Evolutionary conservation across 2,888 invertebrate species (phyloP).

Genomic region (Tetragonisca angustula): DNA sequence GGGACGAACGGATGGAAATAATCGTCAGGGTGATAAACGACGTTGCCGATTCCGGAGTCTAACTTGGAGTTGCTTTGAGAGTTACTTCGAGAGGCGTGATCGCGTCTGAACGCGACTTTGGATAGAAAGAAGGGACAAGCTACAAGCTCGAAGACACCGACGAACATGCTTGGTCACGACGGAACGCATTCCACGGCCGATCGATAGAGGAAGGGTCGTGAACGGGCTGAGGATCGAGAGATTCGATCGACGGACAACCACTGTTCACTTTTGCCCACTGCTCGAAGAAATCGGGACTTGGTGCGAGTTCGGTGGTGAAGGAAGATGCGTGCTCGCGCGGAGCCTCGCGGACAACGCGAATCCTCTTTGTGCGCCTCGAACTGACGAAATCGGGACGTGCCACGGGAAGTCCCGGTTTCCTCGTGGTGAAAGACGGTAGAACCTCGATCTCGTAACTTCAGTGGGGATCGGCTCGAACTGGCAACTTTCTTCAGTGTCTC

Average conservation of each 20-base stretch:
- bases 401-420: not conserved
- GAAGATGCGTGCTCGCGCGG: slow-evolving; percentile 25
- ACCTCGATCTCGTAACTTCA: not conserved
- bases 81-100: no score
- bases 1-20: not conserved
- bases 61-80: no score
- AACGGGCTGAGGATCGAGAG: slow-evolving; percentile 27
- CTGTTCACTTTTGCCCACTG: not conserved
- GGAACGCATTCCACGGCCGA: slow-evolving; percentile 47
- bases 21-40: not conserved
- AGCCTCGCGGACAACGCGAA: not conserved
- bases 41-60: not conserved
- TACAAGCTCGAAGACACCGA: slow-evolving; percentile 21
- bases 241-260: slow-evolving; percentile 5
- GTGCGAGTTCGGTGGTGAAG: no score
- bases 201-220: slow-evolving; percentile 48
- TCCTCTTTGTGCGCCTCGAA: not conserved
- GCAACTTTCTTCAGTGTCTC: not conserved
- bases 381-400: not conserved
- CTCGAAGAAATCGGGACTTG: not conserved
- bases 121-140: not conserved
- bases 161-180: slow-evolving; percentile 61
- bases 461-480: not conserved
- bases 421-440: not conserved
- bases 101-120: slow-evolving; percentile 5